A percentile compares a stretch with the other conserved stretches of the same genome.
Conservation (phyloP, 2,113 vertebrate genomes). For the Rallus limicola region DNA sequence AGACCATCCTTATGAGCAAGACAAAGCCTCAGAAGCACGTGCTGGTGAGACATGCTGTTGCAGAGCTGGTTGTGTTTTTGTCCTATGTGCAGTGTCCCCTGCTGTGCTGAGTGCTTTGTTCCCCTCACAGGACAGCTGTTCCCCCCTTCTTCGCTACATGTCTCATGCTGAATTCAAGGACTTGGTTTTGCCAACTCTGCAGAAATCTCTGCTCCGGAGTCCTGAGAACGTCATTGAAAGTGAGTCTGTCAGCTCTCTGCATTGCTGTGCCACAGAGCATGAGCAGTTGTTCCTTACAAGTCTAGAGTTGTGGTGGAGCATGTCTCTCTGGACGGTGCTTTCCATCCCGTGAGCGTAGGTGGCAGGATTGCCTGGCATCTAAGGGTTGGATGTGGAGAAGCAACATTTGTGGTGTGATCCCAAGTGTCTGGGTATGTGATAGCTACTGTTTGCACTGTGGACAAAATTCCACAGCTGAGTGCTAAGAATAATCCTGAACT, state of each 20-base stretch:
- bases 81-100: accelerated
- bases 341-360: not conserved
- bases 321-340: not conserved
- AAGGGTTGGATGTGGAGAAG: not conserved
- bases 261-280: not conserved
- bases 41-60: constrained; percentile 77
- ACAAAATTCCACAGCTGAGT: constrained; percentile 6
- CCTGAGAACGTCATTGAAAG: constrained; percentile 95
- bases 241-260: constrained; percentile 70
- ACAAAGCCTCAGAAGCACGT: constrained; percentile 88
- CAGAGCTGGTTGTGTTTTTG: not conserved
- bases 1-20: constrained; percentile 95
- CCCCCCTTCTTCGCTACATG: constrained; percentile 87
- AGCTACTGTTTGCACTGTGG: not conserved
- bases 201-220: constrained; percentile 93
- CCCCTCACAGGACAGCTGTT: constrained; percentile 83
- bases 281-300: not conserved
- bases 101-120: not conserved
- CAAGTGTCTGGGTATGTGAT: not conserved
- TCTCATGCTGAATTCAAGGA: constrained; percentile 93
- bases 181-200: constrained; percentile 87
- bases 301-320: not conserved
- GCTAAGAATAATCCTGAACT: constrained; percentile 21
- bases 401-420: not conserved
- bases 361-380: not conserved